Evolutionary conservation across 1,140 invertebrate genomes (phyloP).

Genomic region (Probaryconus sp.): DNA sequence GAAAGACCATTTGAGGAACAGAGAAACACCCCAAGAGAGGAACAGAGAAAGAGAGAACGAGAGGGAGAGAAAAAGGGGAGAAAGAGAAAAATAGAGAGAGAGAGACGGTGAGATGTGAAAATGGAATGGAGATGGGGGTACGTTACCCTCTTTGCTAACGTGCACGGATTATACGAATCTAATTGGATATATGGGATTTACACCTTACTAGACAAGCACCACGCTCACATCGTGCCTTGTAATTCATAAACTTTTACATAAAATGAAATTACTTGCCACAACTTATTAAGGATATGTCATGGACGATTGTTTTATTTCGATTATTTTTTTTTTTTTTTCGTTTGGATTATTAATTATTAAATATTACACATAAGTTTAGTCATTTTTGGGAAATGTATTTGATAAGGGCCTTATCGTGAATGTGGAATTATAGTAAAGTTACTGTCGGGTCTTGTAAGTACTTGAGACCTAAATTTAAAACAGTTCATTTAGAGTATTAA

Average conservation of each 20-base stretch:
- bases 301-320: no score
- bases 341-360: no score
- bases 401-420: no score
- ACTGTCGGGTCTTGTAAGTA: no score
- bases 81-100: slow-evolving; percentile 41
- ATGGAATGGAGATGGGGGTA: slow-evolving; percentile 42
- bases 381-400: no score
- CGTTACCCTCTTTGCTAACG: slow-evolving; percentile 65
- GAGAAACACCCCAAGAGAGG: slow-evolving; percentile 39
- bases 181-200: slow-evolving; percentile 78
- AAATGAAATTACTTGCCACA: slow-evolving; percentile 41
- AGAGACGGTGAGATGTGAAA: slow-evolving; percentile 50
- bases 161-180: slow-evolving; percentile 75
- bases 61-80: slow-evolving; percentile 37
- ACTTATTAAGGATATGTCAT: no score
- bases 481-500: no score
- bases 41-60: slow-evolving; percentile 51
- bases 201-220: slow-evolving; percentile 48
- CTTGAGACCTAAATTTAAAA: no score
- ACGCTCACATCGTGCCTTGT: slow-evolving; percentile 21
- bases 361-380: no score
- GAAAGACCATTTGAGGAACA: slow-evolving; percentile 24
- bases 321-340: no score
- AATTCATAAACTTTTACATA: slow-evolving; percentile 45
- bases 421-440: no score